These are phyloP conservation scores for Balanococcus diminutus DNA, from an alignment of 2,888 invertebrate species.

Conservation along the genomic window DNA sequence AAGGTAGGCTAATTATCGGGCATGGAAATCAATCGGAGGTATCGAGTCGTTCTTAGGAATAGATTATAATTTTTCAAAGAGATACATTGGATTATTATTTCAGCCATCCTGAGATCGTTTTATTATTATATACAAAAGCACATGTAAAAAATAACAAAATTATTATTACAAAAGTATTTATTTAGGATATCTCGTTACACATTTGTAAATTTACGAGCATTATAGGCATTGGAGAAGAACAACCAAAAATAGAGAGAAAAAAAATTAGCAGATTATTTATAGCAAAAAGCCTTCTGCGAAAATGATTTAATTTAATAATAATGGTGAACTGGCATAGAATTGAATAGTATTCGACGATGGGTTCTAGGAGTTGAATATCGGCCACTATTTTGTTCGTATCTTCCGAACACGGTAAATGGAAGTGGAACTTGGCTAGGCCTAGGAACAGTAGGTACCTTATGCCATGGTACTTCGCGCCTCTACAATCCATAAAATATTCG, in stretches of 20 bases:
- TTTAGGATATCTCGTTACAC: neutral
- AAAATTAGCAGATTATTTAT: neutral
- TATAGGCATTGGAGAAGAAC: neutral
- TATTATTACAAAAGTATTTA: neutral
- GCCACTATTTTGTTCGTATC: constrained; percentile 41
- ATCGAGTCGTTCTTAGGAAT: too few species aligned
- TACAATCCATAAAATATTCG: constrained; percentile 65
- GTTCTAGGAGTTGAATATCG: constrained; percentile 53
- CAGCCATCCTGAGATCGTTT: neutral
- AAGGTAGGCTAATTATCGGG: neutral
- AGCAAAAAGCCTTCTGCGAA: neutral
- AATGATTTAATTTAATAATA: constrained; percentile 54
- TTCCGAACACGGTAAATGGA: constrained; percentile 84
- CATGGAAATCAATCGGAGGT: neutral
- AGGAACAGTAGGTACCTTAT: constrained; percentile 85
- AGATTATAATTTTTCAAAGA: neutral
- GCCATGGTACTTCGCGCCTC: constrained; percentile 81
- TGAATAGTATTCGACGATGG: constrained; percentile 58
- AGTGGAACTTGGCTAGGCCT: constrained; percentile 83
- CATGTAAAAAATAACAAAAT: constrained; percentile 7
- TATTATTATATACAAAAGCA: neutral
- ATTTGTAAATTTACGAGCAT: neutral
- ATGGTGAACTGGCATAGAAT: constrained; percentile 57
- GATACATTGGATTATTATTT: neutral
- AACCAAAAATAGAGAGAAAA: neutral